Base-by-base conservation (phyloP, 2,113 vertebrate genomes). In the Cnemophilus loriae region DNA sequence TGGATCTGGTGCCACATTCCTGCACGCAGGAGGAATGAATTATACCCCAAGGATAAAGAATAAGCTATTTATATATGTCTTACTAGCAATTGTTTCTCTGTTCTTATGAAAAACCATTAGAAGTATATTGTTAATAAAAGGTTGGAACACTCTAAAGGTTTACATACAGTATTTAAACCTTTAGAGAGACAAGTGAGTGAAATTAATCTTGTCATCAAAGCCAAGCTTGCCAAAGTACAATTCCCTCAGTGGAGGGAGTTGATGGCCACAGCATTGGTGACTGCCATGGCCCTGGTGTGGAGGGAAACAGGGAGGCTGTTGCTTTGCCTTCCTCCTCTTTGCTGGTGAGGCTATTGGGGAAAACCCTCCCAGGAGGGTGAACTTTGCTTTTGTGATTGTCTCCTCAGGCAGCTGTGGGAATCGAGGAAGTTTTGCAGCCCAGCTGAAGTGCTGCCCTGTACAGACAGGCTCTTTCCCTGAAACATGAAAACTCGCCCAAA, bases 271-370 rank as follows among this genome's bases (percentile, higher is more conserved):
- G 39, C 24, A 11, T 3, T 37, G n/a, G 39, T 16, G 11, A 8
- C 23, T 79, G 44, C 44, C 3, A 1, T 21, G 55, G 17, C 15
- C 42, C 41, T 2, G 2, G 13, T 47, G 46, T 52, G 69, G 64
- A 74, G 17, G 15, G 27, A 22, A 14, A n/a, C 33, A 56, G 49
- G 12, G 32, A 50, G 35, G 9, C 23, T 59, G 47, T 21, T 56
- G 33, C 30, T 76, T 64, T 60, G 30, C 49, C 14, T 60, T 68
- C 30, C 3, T 63, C 12, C 13, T 76, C 30, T 16, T 84, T 0
- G 0, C 7, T 35, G 30, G 27, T 19, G 2, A 27, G 14, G 13
- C 17, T 49, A 0, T 10, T 7, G n/a, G 37, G 41, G 13, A 84
- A 69, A 63, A 55, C 7, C 9, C 9, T 55, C 15, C 15, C 13